phyloP scores from a whole-genome alignment of 2,888 invertebrate genomes.

The Stratiomys singularior region DNA sequence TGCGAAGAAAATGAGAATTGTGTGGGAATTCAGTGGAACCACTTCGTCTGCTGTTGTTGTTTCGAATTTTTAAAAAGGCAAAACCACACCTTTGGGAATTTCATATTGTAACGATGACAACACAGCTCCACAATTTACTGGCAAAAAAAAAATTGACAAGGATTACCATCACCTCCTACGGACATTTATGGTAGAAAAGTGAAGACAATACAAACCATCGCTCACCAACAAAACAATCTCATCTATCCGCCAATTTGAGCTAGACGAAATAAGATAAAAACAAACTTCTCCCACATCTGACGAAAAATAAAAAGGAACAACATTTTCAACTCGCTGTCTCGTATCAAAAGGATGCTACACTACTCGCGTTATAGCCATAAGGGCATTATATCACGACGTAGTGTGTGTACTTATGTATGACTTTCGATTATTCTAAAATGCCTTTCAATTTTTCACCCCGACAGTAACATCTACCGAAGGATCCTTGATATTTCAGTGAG shows the following conservation, averaged over 20 bases:
- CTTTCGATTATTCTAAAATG: not conserved
- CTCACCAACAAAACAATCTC: not conserved
- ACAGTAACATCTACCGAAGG: not conserved
- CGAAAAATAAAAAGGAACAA: not conserved
- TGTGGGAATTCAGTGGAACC: not conserved
- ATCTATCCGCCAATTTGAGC: not conserved
- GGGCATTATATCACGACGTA: not conserved
- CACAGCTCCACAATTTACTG: not conserved
- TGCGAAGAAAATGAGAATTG: not conserved
- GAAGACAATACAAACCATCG: not conserved
- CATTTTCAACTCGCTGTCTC: not conserved
- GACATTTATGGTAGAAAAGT: not conserved
- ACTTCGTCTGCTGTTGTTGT: not conserved
- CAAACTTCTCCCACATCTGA: not conserved
- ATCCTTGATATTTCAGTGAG: no score
- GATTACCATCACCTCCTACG: not conserved
- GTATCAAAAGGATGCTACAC: not conserved
- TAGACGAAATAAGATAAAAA: not conserved
- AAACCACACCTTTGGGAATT: slow-evolving; percentile 2
- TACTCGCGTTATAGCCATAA: not conserved
- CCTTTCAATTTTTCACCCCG: not conserved
- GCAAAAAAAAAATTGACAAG: no score
- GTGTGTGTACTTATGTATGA: not conserved
- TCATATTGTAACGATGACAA: not conserved
- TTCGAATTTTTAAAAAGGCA: not conserved